Conservation (phyloP, 2,888 invertebrate genomes). For the Lasius platythorax region DNA sequence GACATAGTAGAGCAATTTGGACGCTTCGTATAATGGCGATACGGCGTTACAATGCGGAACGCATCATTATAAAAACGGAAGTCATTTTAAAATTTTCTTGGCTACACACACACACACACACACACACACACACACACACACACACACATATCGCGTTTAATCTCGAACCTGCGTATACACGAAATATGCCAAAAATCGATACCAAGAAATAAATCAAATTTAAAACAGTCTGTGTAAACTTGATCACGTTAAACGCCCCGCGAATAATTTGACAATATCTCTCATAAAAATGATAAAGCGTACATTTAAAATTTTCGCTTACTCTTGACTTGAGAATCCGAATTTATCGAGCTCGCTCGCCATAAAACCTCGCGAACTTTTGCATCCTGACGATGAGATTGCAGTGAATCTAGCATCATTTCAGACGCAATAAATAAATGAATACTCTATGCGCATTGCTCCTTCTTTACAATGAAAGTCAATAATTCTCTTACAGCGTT, state of each 20-base stretch:
- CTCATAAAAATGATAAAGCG: conserved; percentile 14
- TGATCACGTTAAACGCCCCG: background rate
- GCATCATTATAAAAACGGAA: background rate
- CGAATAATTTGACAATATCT: background rate
- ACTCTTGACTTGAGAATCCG: background rate
- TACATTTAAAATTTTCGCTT: background rate
- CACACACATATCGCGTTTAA: background rate
- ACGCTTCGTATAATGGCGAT: background rate
- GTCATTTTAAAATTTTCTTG: background rate
- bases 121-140: background rate
- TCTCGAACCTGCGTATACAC: background rate
- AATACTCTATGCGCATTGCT: background rate
- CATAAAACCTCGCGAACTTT: background rate
- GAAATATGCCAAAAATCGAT: background rate
- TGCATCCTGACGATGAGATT: background rate
- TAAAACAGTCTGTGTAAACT: background rate
- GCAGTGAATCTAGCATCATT: background rate
- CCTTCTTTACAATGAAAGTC: conserved; percentile 3
- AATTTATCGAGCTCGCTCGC: background rate
- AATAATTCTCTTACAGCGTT: conserved; percentile 35
- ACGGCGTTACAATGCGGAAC: background rate
- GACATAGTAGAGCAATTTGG: conserved; percentile 3
- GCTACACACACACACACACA: background rate
- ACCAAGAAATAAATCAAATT: background rate
- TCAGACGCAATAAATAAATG: background rate